phyloP scores from a whole-genome alignment of 2,797 vertebrate genomes.

The Anguilla anguilla region DNA sequence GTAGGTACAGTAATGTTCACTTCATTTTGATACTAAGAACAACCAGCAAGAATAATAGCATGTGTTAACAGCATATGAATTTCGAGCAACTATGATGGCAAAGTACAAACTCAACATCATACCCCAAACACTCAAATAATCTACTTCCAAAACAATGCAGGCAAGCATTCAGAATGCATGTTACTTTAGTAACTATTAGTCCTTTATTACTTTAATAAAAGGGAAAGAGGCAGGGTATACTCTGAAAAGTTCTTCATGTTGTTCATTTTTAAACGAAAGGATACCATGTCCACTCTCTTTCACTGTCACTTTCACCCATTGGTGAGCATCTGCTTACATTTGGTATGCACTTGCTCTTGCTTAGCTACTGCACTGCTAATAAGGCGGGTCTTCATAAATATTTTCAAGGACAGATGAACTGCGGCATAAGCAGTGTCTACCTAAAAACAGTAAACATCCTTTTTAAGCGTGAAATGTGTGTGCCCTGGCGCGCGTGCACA shows the following conservation, averaged over 20 bases:
- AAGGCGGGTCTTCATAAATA: not conserved
- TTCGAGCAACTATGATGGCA: not conserved
- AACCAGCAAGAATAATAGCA: not conserved
- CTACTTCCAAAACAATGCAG: not conserved
- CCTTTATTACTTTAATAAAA: not conserved
- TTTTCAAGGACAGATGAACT: not conserved
- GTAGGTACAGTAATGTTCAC: not conserved
- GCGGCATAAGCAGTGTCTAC: not conserved
- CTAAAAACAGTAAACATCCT: not conserved
- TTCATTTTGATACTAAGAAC: not conserved
- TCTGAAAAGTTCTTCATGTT: not conserved
- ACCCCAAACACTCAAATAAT: not conserved
- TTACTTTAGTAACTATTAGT: not conserved
- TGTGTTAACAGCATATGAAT: not conserved
- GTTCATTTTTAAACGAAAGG: not conserved
- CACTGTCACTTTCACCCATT: not conserved
- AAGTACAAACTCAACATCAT: not conserved
- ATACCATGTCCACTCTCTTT: not conserved
- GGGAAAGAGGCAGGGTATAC: not conserved
- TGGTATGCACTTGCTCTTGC: not conserved
- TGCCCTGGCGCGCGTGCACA: not conserved
- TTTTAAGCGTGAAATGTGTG: not conserved
- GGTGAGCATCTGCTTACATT: not conserved
- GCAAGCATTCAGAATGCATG: not conserved
- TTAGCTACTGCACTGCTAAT: not conserved